Evolutionary conservation across 2,113 vertebrate genomes (phyloP).

Genomic region (Zosterops hypoxanthus): DNA sequence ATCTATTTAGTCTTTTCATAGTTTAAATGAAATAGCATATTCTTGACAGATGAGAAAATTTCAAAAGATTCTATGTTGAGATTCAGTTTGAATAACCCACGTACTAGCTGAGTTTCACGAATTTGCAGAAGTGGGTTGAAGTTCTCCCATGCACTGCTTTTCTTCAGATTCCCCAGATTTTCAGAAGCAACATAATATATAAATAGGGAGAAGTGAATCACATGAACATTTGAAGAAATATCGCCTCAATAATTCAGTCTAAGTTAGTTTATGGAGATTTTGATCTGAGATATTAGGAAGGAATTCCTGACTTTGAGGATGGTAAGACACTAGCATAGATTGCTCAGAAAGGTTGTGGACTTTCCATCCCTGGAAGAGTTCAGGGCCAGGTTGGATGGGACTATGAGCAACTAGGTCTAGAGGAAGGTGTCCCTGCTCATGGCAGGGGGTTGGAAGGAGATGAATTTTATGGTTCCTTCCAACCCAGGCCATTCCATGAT

Average conservation of each 20-base stretch:
- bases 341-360: too few relatives aligned
- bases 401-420: neutral
- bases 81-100: neutral
- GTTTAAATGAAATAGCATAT: constrained; percentile 39
- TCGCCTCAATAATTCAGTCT: neutral
- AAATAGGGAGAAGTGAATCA: neutral
- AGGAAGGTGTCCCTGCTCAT: neutral
- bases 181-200: neutral
- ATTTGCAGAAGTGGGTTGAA: constrained; percentile 35
- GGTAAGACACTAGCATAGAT: neutral
- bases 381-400: neutral
- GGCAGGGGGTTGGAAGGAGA: neutral
- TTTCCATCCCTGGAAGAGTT: neutral
- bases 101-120: neutral
- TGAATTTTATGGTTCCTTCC: neutral
- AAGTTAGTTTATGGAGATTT: neutral
- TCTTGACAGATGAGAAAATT: constrained; percentile 52
- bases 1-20: constrained; percentile 22
- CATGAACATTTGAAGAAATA: neutral
- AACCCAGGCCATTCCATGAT: neutral
- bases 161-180: neutral
- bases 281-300: neutral
- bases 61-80: constrained; percentile 24
- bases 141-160: neutral
- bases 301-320: neutral